Evolutionary conservation across 2,888 invertebrate species (phyloP).

Genomic region (Brachypterus glaber): DNA sequence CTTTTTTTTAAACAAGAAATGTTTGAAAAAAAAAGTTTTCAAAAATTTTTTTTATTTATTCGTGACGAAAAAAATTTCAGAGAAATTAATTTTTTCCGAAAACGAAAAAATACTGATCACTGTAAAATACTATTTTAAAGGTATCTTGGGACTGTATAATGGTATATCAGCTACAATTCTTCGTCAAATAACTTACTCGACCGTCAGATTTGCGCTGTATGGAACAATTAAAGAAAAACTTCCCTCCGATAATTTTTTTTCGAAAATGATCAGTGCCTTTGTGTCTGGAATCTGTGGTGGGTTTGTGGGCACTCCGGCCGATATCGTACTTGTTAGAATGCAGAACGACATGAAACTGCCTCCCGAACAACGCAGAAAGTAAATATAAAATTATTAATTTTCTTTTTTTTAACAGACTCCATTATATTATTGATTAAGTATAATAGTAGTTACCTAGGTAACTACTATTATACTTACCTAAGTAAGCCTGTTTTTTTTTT

Average conservation of each 20-base stretch:
- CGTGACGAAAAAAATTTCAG: too few relatives aligned
- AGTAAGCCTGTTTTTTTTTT: too few relatives aligned
- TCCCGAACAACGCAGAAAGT: conserved; percentile 77
- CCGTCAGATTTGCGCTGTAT: conserved; percentile 62
- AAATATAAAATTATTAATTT: conserved; percentile 32
- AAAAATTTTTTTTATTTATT: too few relatives aligned
- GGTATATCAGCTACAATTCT: conserved; percentile 89
- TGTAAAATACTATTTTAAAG: too few relatives aligned
- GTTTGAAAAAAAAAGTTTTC: too few relatives aligned
- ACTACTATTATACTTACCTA: too few relatives aligned
- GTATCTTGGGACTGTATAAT: conserved; percentile 79
- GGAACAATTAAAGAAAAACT: conserved; percentile 61
- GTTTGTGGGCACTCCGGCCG: conserved; percentile 88
- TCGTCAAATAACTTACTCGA: conserved; percentile 88
- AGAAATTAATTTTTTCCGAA: too few relatives aligned
- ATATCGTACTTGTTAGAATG: conserved; percentile 96
- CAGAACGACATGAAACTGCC: conserved; percentile 94
- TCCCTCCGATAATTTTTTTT: conserved; percentile 37
- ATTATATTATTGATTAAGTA: neutral
- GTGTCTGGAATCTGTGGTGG: conserved; percentile 82
- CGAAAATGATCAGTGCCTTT: conserved; percentile 69
- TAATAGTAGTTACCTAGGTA: too few relatives aligned
- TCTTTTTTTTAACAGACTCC: conserved; percentile 4
- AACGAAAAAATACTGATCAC: too few relatives aligned
- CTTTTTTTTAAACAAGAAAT: neutral